Percentiles rank a stretch among this genome's conserved stretches.
Evolutionary conservation across 2,797 vertebrate genomes (phyloP).

Genomic region (Labeo calbasu): DNA sequence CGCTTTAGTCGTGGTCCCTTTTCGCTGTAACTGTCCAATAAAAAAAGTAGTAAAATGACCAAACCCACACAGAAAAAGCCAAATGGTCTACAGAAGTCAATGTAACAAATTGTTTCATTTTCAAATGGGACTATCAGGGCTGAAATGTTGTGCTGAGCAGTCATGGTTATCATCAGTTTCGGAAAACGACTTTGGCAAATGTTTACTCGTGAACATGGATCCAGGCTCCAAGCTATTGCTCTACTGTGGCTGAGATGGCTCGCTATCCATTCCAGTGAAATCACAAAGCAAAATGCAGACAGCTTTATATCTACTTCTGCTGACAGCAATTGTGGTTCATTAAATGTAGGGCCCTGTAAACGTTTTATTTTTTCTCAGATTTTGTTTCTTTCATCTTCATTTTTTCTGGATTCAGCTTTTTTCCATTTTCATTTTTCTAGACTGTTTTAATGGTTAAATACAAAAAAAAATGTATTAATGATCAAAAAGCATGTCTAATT

Average conservation of each 20-base stretch:
- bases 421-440: no score
- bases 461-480: no score
- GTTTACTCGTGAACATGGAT: background rate
- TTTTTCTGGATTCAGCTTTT: no score
- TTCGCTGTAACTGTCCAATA: background rate
- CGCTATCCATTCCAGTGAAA: background rate
- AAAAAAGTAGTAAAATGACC: background rate
- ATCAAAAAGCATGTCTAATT: no score
- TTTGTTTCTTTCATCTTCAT: no score
- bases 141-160: constrained; percentile 25
- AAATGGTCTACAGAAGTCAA: constrained; percentile 8
- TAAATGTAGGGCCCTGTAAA: background rate
- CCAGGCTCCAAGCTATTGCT: background rate
- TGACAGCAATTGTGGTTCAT: background rate
- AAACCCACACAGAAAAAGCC: background rate
- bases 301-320: background rate
- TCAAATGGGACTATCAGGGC: background rate
- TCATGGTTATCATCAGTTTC: background rate
- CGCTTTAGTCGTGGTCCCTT: background rate
- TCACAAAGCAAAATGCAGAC: background rate
- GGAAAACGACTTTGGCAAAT: constrained; percentile 9
- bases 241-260: background rate
- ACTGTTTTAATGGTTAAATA: no score
- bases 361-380: no score
- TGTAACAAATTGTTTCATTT: constrained; percentile 3